These are phyloP conservation scores for Sphinx pinastri DNA, from an alignment of 2,888 invertebrate genomes.

Conservation along the genomic window DNA sequence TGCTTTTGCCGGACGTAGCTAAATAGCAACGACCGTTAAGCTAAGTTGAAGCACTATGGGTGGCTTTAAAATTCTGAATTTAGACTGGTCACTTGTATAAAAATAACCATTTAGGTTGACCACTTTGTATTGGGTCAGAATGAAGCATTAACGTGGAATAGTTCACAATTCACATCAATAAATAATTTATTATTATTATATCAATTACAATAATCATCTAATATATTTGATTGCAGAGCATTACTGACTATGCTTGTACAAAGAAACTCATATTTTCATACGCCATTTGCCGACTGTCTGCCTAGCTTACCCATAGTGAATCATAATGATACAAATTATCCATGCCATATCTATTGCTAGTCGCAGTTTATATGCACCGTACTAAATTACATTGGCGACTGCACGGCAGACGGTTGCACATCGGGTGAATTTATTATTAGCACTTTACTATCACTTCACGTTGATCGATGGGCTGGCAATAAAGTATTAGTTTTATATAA, in stretches of 20 bases:
- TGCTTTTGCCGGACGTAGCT: conserved; percentile 1
- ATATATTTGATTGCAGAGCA: too few relatives aligned
- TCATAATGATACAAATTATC: conserved; percentile 3
- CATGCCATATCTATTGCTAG: not conserved
- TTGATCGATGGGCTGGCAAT: conserved; percentile 53
- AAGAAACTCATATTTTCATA: too few relatives aligned
- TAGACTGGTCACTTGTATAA: not conserved
- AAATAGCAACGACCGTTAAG: not conserved
- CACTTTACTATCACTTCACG: conserved; percentile 40
- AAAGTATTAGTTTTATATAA: conserved; percentile 60
- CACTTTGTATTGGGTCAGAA: too few relatives aligned
- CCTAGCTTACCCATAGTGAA: not conserved
- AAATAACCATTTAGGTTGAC: not conserved
- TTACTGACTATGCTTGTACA: too few relatives aligned
- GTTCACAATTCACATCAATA: too few relatives aligned
- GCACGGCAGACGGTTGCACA: conserved; percentile 23
- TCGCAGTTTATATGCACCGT: not conserved
- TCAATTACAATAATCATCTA: too few relatives aligned
- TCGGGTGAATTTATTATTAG: conserved; percentile 28
- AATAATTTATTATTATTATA: too few relatives aligned
- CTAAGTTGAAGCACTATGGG: not conserved
- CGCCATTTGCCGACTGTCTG: too few relatives aligned
- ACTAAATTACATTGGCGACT: not conserved
- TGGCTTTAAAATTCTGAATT: conserved; percentile 2
- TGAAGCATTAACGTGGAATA: too few relatives aligned